Base-by-base conservation (phyloP, 2,888 invertebrate species). In the Agrypnus murinus region DNA sequence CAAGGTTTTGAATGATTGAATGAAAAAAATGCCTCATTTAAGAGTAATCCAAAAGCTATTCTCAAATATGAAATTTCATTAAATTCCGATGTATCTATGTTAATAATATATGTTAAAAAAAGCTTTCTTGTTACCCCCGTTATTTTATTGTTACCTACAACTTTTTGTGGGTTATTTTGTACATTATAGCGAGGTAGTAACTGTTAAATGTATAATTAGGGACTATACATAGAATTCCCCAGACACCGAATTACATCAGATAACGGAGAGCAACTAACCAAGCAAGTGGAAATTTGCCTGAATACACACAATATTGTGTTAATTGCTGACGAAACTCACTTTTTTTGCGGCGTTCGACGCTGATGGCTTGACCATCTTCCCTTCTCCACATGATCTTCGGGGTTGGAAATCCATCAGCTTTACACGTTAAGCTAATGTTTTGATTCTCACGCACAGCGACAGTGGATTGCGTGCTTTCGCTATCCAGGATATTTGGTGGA, bases 361-460 rank as follows among this genome's bases (percentile, higher is more conserved):
- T 91, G 82, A 97, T 96, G 71, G 92, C 92, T 84, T 95, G 93
- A 17, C 95, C 95, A 82, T 97, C 96, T 83, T 97, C 96, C 60
- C 96, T 88, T 74, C 95, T 90, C 98, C 98, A 98, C 89, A 94
- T 96, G 79, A 98, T 94, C 86, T 93, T 94, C 9, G 98, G 98
- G 19, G 92, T 89, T 0, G 98, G 98, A 83, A 95, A 95, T 48
- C 97, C 97, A 80, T 95, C 93, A 15, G 95, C 95, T 82, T 93
- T 93, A 86, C 97, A 98, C 65, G 94, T 92, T 82, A 98, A 89
- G 74, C 95, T 96, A 77, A 97, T 95, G 85, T 96, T 97, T 86
- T 96, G 96, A 86, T 96, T 95, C 88, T 98, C 98, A 17, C 96
- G 89, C 43, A 97, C 95, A 1, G 95, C 95, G 76, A 97, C 95